Evolutionary conservation across 2,888 invertebrate species (phyloP), one percentile per base, ranked within the genome.

Genomic region (Philaethria dido): DNA sequence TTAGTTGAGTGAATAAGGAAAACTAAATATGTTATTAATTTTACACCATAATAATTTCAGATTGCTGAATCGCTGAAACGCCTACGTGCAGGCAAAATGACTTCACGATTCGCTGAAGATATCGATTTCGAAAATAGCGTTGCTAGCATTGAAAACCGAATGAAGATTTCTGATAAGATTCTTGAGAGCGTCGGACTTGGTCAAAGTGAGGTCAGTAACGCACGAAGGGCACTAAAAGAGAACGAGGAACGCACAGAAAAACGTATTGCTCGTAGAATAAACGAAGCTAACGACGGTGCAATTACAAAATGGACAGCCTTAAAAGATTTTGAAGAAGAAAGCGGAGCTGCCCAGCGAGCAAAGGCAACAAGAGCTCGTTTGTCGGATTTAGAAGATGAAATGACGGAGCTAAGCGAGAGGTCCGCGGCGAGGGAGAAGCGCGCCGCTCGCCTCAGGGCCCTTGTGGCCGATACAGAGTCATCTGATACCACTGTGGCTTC

Each of bases 301-400:
- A 79, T 94, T n/a, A 94, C 94, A 18, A 95, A 94, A 79, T 95
- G 96, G 95, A 92, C 94, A 0, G 94, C 94, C n/a, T 66, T 95
- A 14, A 93, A 93, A 54, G 82, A 76, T 5, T 91, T 92, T 8
- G 88, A 90, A 2, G 88, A 90, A 0, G 90, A 92, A 69, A 93
- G 89, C 69, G 94, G 94, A 0, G 96, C 96, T 0, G 93, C 93
- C 20, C 89, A 93, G 54, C 85, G 96, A 59, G 96, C 96, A 0
- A 94, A 94, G 75, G 94, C 93, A 33, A 93, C 95, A 1, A 93
- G 95, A 72, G 95, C 95, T 11, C 94, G 96, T 57, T 87, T 96
- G 18, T 93, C 93, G 44, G 96, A 96, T 77, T 88, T 97, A 50
- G 96, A 96, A 78, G 94, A 94, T 60, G 96, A 97, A 84, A 96